Conservation (phyloP, 1,140 invertebrate species). For the Sminthurinus signatus region DNA sequence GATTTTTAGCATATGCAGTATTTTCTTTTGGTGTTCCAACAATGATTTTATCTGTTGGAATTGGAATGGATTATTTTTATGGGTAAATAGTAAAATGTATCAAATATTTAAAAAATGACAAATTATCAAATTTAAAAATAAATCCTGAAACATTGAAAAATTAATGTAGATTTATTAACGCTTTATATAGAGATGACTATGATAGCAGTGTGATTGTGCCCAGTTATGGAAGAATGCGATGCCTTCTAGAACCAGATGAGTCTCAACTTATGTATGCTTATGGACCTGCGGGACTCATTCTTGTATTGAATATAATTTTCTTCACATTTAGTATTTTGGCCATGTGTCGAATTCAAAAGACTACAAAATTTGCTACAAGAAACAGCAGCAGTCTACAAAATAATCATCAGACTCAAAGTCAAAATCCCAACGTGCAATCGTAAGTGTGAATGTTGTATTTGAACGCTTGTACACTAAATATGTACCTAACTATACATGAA, state of each 20-base stretch:
- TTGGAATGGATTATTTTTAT: constrained; percentile 24
- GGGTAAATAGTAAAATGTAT: constrained; percentile 23
- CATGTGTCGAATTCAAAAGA: constrained; percentile 41
- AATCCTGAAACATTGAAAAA: no score
- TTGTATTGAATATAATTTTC: constrained; percentile 44
- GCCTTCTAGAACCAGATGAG: constrained; percentile 14
- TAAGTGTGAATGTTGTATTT: background rate
- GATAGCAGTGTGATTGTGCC: constrained; percentile 20
- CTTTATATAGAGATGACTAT: constrained; percentile 17
- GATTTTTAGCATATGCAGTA: constrained; percentile 23
- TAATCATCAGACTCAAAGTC: no score
- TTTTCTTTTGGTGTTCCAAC: constrained; percentile 19
- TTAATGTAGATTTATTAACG: no score
- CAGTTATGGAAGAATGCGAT: constrained; percentile 12
- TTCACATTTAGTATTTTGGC: constrained; percentile 44
- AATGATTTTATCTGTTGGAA: constrained; percentile 15
- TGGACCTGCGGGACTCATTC: constrained; percentile 42
- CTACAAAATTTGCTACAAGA: constrained; percentile 39
- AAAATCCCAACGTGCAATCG: no score
- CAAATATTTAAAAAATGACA: background rate
- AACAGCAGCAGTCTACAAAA: constrained; percentile 18
- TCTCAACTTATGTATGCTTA: constrained; percentile 41
- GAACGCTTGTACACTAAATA: background rate
- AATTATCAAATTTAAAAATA: background rate
- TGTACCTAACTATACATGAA: background rate